Evolutionary conservation across 2,113 vertebrate genomes (phyloP).

Genomic region (Ptilorrhoa leucosticta): DNA sequence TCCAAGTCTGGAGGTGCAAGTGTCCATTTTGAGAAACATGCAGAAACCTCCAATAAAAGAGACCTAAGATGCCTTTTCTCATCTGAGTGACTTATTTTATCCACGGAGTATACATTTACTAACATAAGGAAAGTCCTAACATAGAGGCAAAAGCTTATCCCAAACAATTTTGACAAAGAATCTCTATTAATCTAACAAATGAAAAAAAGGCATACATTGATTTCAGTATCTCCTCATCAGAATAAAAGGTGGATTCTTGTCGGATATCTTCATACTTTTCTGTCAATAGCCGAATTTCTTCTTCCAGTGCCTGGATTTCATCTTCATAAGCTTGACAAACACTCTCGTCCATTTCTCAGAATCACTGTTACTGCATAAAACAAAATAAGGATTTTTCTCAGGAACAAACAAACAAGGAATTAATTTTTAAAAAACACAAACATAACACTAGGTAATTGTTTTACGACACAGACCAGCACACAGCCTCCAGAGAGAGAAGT

Average conservation of each 20-base stretch:
- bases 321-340: constrained; percentile 55
- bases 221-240: constrained; percentile 42
- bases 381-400: background rate
- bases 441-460: background rate
- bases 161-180: background rate
- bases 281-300: constrained; percentile 71
- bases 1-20: background rate
- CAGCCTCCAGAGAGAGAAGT: background rate
- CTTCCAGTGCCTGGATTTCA: constrained; percentile 71
- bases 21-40: fast-evolving
- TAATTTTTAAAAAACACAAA: background rate
- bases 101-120: fast-evolving
- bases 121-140: background rate
- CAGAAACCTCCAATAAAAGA: background rate
- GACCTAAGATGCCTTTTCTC: background rate
- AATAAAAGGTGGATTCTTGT: constrained; percentile 34
- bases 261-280: constrained; percentile 38
- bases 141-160: background rate
- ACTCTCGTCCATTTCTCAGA: constrained; percentile 9
- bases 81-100: background rate
- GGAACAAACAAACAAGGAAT: background rate
- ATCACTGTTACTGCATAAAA: background rate
- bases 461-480: background rate
- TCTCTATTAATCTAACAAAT: background rate
- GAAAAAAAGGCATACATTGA: constrained; percentile 57